Evolutionary conservation across 2,797 vertebrate species (phyloP).

Genomic region (Petrocephalus sullivani): DNA sequence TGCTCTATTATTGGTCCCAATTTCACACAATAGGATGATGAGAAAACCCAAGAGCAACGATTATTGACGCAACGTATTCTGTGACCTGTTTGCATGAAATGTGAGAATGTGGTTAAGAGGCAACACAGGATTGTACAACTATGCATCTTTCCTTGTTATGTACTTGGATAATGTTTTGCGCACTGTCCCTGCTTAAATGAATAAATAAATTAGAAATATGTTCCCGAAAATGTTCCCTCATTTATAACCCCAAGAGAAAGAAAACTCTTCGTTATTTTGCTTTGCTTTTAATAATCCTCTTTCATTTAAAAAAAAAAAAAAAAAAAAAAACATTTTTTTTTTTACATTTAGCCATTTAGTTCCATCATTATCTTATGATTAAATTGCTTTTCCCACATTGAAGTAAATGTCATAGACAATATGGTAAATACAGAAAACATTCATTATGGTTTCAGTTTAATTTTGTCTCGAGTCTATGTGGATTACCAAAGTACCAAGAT

Average conservation of each 20-base stretch:
- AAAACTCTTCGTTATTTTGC: neutral
- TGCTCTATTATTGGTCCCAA: neutral
- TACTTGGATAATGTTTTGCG: too few species aligned
- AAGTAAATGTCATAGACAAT: neutral
- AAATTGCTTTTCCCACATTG: neutral
- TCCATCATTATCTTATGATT: neutral
- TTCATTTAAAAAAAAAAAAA: too few species aligned
- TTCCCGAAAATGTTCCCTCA: neutral
- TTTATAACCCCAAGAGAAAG: neutral
- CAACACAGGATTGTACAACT: neutral
- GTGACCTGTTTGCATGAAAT: neutral
- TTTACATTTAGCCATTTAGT: neutral
- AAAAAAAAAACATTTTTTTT: neutral
- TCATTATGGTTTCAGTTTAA: neutral
- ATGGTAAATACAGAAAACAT: slow-evolving; percentile 7
- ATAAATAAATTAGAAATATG: neutral
- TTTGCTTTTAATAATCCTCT: neutral
- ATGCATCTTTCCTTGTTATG: neutral
- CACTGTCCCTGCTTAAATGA: too few species aligned
- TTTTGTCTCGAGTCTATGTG: neutral
- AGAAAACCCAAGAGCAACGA: neutral
- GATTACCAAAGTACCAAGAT: neutral
- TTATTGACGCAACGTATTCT: neutral
- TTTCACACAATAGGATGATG: neutral
- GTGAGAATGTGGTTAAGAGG: neutral